phyloP scores from a whole-genome alignment of 2,113 vertebrate genomes.

The Ellobius talpinus region DNA sequence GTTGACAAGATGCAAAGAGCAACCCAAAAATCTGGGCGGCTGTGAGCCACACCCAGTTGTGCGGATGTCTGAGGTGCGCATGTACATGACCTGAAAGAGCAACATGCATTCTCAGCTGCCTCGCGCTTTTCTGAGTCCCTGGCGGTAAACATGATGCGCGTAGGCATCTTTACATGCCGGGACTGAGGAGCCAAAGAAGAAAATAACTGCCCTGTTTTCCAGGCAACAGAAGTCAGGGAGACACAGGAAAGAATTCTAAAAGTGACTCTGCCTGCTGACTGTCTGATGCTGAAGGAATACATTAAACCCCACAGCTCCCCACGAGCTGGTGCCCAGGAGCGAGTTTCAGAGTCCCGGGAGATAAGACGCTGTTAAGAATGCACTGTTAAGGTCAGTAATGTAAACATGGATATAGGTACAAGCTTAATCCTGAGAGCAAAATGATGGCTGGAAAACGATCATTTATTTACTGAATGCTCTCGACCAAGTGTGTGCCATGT shows the following conservation, averaged over 20 bases:
- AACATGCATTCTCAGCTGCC: background rate
- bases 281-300: background rate
- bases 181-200: background rate
- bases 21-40: constrained; percentile 96
- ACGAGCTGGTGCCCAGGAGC: background rate
- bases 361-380: background rate
- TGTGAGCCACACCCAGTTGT: constrained; percentile 98
- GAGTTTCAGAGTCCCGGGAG: background rate
- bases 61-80: constrained; percentile 94
- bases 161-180: background rate
- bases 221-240: background rate
- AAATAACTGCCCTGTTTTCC: background rate
- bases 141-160: background rate
- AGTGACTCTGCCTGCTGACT: background rate
- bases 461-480: background rate
- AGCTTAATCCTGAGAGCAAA: background rate
- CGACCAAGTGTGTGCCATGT: background rate
- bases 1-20: constrained; percentile 93
- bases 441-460: background rate
- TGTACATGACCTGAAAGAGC: constrained; percentile 90
- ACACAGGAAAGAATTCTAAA: background rate
- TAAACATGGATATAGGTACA: background rate
- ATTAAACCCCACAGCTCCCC: background rate
- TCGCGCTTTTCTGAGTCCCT: background rate
- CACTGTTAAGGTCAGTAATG: background rate